Evolutionary conservation across 2,888 invertebrate genomes (phyloP).

Genomic region (Maniola hyperantus): DNA sequence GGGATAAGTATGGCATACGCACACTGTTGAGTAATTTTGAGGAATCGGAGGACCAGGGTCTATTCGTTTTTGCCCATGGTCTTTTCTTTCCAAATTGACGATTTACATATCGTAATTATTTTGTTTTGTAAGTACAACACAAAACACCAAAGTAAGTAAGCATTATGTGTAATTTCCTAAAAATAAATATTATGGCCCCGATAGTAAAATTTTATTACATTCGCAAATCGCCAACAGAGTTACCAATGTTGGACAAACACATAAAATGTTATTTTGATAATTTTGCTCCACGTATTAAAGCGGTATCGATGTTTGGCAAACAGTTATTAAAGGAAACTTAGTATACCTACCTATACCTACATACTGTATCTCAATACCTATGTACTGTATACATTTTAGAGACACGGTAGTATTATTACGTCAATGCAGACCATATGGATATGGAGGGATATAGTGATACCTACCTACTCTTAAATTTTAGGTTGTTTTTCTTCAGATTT

Average conservation of each 20-base stretch:
- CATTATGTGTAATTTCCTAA: slow-evolving; percentile 10
- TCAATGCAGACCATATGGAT: no score
- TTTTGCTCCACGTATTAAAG: slow-evolving; percentile 35
- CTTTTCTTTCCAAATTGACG: not conserved
- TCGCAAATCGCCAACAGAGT: slow-evolving; percentile 1
- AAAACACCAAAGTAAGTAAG: not conserved
- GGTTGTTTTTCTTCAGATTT: no score
- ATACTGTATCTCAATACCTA: not conserved
- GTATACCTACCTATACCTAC: not conserved
- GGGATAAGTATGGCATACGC: no score
- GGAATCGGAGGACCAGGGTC: no score
- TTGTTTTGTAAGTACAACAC: not conserved
- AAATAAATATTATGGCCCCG: slow-evolving; percentile 18
- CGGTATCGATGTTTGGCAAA: slow-evolving; percentile 35
- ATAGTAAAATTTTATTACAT: slow-evolving; percentile 17
- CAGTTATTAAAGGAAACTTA: slow-evolving; percentile 23
- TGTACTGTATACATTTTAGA: not conserved
- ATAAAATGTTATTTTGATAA: slow-evolving; percentile 44
- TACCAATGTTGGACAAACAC: slow-evolving; percentile 35
- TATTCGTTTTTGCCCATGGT: no score
- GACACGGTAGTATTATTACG: no score
- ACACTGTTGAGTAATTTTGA: no score
- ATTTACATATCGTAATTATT: not conserved
- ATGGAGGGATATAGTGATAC: no score
- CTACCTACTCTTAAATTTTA: no score